Evolutionary conservation across 2,888 invertebrate species (phyloP), one percentile per base, ranked within the genome.

Genomic region (Conchocele bisecta): DNA sequence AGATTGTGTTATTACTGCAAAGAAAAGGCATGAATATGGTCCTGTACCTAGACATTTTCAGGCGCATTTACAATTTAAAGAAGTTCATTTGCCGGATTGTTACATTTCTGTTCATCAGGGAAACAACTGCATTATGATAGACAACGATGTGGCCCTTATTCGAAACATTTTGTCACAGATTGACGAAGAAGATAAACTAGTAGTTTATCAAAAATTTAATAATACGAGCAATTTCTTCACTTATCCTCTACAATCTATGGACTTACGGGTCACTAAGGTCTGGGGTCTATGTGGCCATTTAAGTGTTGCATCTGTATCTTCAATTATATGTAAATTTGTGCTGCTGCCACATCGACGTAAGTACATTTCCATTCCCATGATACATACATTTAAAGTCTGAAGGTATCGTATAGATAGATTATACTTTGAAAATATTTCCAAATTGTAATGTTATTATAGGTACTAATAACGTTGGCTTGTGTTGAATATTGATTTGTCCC

Each of bases 101-200:
- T 39, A 50, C 31, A 24, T 72, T 29, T 60, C 60, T 22, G 31
- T 60, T 17, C 20, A 46, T 35, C 28, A 57, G 17, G 57, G 57
- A 13, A 46, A 71, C 41, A 71, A 71, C 39, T 71, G 71, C 61
- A 29, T 66, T 57, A 15, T 71, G 22, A n/a, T 60, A 39, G 46
- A 42, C 33, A 46, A 72, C 20, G 61, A 57, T 13, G 63, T 61
- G 31, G 66, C 28, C 33, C 24, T 67, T n/a, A 48, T 72, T 9
- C 57, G 67, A 58, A 72, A 72, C 31, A 71, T 65, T 59, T 41
- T 70, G 31, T 54, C 39, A 15, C 41, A 46, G 33, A 44, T 20
- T 31, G 68, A 44, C 33, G 46, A 35, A 5, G 3, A n/a, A 20
- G 56, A 56, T 3, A 60, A 50, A 17, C 6, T 68, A 9, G 15